phyloP scores from a whole-genome alignment of 2,797 vertebrate species.

The Oryzias dopingdopingensis region DNA sequence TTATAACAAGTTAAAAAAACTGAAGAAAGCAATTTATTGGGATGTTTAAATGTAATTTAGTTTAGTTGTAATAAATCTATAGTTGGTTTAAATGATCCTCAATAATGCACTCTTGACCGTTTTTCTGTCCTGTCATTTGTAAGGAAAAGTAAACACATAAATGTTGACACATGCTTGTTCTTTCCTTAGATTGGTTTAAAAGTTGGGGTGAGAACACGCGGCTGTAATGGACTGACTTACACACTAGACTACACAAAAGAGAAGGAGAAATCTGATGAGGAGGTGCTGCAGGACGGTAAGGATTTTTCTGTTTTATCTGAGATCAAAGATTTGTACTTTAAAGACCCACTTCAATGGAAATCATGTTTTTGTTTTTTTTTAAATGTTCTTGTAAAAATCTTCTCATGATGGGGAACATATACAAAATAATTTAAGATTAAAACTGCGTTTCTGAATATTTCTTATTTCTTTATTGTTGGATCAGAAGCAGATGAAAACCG shows the following conservation, averaged over 20 bases:
- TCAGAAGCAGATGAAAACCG: too few species aligned
- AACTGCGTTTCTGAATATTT: too few species aligned
- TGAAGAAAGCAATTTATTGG: background rate
- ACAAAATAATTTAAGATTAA: too few species aligned
- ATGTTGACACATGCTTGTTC: background rate
- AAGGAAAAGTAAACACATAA: fast-evolving
- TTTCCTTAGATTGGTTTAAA: conserved; percentile 87
- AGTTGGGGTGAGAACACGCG: conserved; percentile 93
- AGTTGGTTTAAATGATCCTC: background rate
- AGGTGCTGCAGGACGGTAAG: conserved; percentile 94
- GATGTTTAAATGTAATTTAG: background rate
- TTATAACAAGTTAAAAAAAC: background rate
- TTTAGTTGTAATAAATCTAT: background rate
- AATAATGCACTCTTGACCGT: background rate
- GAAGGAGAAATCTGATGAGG: conserved; percentile 91
- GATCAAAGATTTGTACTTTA: background rate
- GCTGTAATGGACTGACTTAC: conserved; percentile 96
- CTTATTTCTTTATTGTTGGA: too few species aligned
- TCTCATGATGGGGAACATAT: too few species aligned
- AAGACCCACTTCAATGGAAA: background rate
- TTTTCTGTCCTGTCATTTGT: background rate
- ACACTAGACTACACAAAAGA: conserved; percentile 92
- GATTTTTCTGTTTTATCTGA: background rate
- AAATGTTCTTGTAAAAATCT: too few species aligned
- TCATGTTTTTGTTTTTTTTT: too few species aligned